Evolutionary conservation across 2,888 invertebrate genomes (phyloP).

Genomic region (Eupithecia subumbrata): DNA sequence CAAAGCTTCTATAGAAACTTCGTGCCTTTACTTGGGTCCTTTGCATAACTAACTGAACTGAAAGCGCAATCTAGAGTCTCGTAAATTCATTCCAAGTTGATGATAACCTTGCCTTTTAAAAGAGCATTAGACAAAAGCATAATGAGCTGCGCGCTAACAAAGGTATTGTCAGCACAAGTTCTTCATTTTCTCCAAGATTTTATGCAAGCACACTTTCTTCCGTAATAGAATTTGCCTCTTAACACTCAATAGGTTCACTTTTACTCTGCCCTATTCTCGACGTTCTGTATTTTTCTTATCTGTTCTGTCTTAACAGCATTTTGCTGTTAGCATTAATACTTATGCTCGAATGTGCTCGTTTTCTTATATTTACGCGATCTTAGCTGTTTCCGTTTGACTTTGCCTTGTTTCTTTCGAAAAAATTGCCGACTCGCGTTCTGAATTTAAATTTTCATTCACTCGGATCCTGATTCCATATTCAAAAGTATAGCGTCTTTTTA

Average conservation of each 20-base stretch:
- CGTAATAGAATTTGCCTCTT: slow-evolving; percentile 45
- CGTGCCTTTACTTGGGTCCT: slow-evolving; percentile 10
- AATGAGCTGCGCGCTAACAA: slow-evolving; percentile 42
- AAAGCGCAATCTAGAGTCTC: slow-evolving; percentile 34
- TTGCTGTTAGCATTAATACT: slow-evolving; percentile 43
- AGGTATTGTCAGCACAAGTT: slow-evolving; percentile 43
- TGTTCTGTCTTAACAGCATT: slow-evolving; percentile 42
- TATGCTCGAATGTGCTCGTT: slow-evolving; percentile 35
- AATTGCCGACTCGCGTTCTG: slow-evolving; percentile 38
- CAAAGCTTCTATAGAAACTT: slow-evolving; percentile 17
- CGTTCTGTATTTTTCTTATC: slow-evolving; percentile 38
- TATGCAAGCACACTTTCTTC: slow-evolving; percentile 40
- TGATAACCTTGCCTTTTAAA: slow-evolving; percentile 39
- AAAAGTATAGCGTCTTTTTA: slow-evolving; percentile 34
- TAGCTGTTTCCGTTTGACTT: slow-evolving; percentile 35
- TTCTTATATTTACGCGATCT: slow-evolving; percentile 41
- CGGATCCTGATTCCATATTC: slow-evolving; percentile 37
- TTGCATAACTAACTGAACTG: slow-evolving; percentile 32
- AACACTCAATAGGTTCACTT: slow-evolving; percentile 42
- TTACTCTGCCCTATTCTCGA: slow-evolving; percentile 30
- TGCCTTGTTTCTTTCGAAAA: slow-evolving; percentile 40
- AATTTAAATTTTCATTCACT: slow-evolving; percentile 39
- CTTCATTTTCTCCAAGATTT: slow-evolving; percentile 39
- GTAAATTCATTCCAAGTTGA: slow-evolving; percentile 34
- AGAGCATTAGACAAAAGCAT: slow-evolving; percentile 43